A percentile compares a stretch with the other conserved stretches of the same genome.
phyloP scores from a whole-genome alignment of 2,113 vertebrate species.

The Ictidomys tridecemlineatus region DNA sequence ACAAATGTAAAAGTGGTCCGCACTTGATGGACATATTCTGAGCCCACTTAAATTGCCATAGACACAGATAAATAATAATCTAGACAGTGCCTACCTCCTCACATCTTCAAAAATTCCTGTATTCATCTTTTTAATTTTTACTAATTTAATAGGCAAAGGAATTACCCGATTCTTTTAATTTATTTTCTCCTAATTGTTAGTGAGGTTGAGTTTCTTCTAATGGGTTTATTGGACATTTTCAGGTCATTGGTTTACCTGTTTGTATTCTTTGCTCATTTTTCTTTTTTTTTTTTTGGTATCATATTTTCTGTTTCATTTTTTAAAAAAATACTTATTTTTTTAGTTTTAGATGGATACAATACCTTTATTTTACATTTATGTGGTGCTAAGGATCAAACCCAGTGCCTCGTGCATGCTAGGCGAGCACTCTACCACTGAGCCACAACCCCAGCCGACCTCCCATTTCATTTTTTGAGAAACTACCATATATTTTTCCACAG shows the following conservation, averaged over 20 bases:
- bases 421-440: too few relatives aligned
- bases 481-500: too few relatives aligned
- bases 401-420: too few relatives aligned
- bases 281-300: neutral
- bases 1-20: neutral
- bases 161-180: neutral
- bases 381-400: too few relatives aligned
- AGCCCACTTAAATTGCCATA: neutral
- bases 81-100: neutral
- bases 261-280: neutral
- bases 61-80: neutral
- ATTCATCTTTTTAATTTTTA: slow-evolving; percentile 40
- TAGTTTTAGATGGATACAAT: too few relatives aligned
- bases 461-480: neutral
- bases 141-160: neutral
- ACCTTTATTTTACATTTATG: too few relatives aligned
- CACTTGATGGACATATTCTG: neutral
- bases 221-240: neutral
- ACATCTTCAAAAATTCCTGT: neutral
- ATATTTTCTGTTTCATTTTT: neutral
- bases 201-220: neutral
- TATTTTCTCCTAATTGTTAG: slow-evolving; percentile 1
- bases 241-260: neutral
- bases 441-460: too few relatives aligned
- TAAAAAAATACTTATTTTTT: too few relatives aligned